A percentile compares a stretch with the other conserved stretches of the same genome.
These are phyloP conservation scores for Drosophila melanogaster DNA, from an alignment of 1,140 invertebrate genomes.

Conservation along the genomic window Release_6_plus_ISO1_MT NT_037436.4:12878501-12879000, in stretches of 20 bases:
- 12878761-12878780: constrained; percentile 63
- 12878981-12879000: neutral
- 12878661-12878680: constrained; percentile 45
- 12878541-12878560: constrained; percentile 56
- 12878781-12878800: constrained; percentile 52
- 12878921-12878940: neutral
- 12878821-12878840: constrained; percentile 24
- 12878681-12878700: neutral
- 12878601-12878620: constrained; percentile 52
- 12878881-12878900: constrained; percentile 35
- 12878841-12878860: constrained; percentile 31
- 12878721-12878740: constrained; percentile 49
- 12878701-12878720: constrained; percentile 32
- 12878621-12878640: constrained; percentile 48
- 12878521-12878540: neutral
- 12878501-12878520: constrained; percentile 3
- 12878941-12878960: neutral
- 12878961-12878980: neutral
- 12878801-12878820: constrained; percentile 36
- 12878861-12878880: constrained; percentile 47
- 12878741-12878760: constrained; percentile 75
- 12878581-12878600: constrained; percentile 14
- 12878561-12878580: constrained; percentile 57
- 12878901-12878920: constrained; percentile 1
- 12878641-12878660: constrained; percentile 46